Evolutionary conservation across 1,140 invertebrate species (phyloP), one percentile per base, ranked within the genome.

Genomic region (Rhopalosiphum padi): DNA sequence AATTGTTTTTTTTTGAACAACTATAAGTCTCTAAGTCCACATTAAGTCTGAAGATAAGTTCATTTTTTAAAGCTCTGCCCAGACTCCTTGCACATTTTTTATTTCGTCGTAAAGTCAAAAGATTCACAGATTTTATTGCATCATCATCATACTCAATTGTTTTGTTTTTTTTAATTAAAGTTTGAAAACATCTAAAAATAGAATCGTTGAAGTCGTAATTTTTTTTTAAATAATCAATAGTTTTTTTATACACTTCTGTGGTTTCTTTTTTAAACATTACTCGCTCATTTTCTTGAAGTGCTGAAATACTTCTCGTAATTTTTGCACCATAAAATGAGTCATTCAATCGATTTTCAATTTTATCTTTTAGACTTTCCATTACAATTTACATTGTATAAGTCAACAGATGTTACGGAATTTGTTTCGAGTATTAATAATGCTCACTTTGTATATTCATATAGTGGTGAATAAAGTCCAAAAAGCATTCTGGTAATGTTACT

Each of bases 131-230:
- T 90, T 90, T 90, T 60, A n/a, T 55, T 37, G 89, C 89, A 55
- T 53, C 48, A 18, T 53, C 48, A 18, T 90, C 22, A 68, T 90
- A 90, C 48, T 23, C 23, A 37, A 55, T 15, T 60, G 21, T 25
- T 41, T 68, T 55, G 18, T 25, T 55, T 90, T 60, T 60, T 55
- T 55, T 37, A 90, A 60, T 90, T 55, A n/a, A 90, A 55, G 35
- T 43, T 46, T 53, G 89, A 90, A 90, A 90, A 90, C 37, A 55
- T 41, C 41, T 53, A 90, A 90, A 90, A 55, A 46, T 41, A 90
- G 89, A 55, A 68, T 90, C 30, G 35, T 90, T n/a, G 51, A 55
- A 90, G 21, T 90, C 60, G 51, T 60, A 90, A 22, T 30, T 25
- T 35, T 55, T 55, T 53, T 35, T 37, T n/a, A 90, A 46, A 90